Percentiles rank a stretch among this genome's conserved stretches.
phyloP scores from a whole-genome alignment of 2,888 invertebrate genomes.

The Panopea generosa region DNA sequence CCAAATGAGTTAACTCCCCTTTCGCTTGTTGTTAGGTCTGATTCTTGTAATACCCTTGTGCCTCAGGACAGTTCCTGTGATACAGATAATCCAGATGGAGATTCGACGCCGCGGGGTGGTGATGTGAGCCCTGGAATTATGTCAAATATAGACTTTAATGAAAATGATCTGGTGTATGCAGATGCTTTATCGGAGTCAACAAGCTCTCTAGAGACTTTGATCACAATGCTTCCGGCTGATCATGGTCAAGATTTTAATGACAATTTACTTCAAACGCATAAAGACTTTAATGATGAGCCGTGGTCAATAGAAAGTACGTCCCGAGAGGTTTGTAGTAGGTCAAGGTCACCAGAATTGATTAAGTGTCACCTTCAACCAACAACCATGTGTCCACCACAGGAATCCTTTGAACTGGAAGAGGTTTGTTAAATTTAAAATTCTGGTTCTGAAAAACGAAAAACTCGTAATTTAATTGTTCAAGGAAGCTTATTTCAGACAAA shows the following conservation, averaged over 20 bases:
- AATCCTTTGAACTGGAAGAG: slow-evolving; percentile 63
- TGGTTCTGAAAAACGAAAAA: too few species aligned
- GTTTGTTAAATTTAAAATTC: slow-evolving; percentile 17
- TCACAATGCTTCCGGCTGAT: slow-evolving; percentile 34
- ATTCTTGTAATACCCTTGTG: slow-evolving; percentile 67
- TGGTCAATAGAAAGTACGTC: too few species aligned
- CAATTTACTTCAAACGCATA: too few species aligned
- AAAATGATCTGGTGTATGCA: slow-evolving; percentile 21
- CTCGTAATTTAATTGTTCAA: too few species aligned
- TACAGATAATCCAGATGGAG: slow-evolving; percentile 36
- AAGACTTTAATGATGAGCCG: too few species aligned
- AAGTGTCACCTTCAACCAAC: slow-evolving; percentile 31
- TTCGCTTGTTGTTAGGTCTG: slow-evolving; percentile 43
- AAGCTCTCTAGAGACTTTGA: slow-evolving; percentile 49
- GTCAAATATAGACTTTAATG: slow-evolving; percentile 10
- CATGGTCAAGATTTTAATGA: slow-evolving; percentile 6
- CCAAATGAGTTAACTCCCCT: slow-evolving; percentile 37
- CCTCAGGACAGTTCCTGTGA: slow-evolving; percentile 37
- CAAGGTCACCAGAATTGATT: slow-evolving; percentile 1
- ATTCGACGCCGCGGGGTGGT: slow-evolving; percentile 39
- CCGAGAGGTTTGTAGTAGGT: too few species aligned
- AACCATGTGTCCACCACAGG: slow-evolving; percentile 33
- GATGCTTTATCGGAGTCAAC: slow-evolving; percentile 55
- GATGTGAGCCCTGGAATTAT: slow-evolving; percentile 30
- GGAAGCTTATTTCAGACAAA: too few species aligned